These are phyloP conservation scores for Drosophila sp. DNA, from an alignment of 1,140 invertebrate genomes.

Conservation along the genomic window DNA sequence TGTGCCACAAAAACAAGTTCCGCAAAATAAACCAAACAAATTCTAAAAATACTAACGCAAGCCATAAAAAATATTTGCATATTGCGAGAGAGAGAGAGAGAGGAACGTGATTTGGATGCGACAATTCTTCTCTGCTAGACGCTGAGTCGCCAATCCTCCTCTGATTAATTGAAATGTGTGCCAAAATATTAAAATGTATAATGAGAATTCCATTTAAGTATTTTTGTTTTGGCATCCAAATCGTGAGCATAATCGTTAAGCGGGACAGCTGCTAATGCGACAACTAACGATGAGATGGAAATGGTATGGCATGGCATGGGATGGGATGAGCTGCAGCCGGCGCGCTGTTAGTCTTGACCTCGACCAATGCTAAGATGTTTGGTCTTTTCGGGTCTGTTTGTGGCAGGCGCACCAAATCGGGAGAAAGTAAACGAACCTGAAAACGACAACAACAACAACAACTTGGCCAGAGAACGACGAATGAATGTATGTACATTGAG, in stretches of 20 bases:
- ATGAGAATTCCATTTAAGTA: slow-evolving; percentile 39
- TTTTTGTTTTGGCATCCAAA: neutral
- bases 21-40: slow-evolving; percentile 27
- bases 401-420: slow-evolving; percentile 70
- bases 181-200: slow-evolving; percentile 11
- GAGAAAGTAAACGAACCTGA: slow-evolving; percentile 66
- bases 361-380: slow-evolving; percentile 60
- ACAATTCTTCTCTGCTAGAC: too few relatives aligned
- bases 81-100: slow-evolving; percentile 20
- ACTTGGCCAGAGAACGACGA: slow-evolving; percentile 33
- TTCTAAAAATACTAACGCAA: slow-evolving; percentile 16
- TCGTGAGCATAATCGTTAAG: slow-evolving; percentile 31
- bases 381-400: slow-evolving; percentile 28
- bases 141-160: neutral
- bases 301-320: neutral
- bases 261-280: slow-evolving; percentile 25
- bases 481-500: slow-evolving; percentile 5
- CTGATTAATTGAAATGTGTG: slow-evolving; percentile 66
- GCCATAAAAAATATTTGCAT: neutral
- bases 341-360: slow-evolving; percentile 71
- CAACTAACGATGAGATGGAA: slow-evolving; percentile 61
- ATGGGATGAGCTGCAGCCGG: slow-evolving; percentile 36
- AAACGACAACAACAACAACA: slow-evolving; percentile 17
- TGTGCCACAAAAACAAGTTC: slow-evolving; percentile 66
- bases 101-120: slow-evolving; percentile 51